A percentile compares a stretch with the other conserved stretches of the same genome.
phyloP scores from a whole-genome alignment of 2,797 vertebrate species.

The Anolis apletophallus region DNA sequence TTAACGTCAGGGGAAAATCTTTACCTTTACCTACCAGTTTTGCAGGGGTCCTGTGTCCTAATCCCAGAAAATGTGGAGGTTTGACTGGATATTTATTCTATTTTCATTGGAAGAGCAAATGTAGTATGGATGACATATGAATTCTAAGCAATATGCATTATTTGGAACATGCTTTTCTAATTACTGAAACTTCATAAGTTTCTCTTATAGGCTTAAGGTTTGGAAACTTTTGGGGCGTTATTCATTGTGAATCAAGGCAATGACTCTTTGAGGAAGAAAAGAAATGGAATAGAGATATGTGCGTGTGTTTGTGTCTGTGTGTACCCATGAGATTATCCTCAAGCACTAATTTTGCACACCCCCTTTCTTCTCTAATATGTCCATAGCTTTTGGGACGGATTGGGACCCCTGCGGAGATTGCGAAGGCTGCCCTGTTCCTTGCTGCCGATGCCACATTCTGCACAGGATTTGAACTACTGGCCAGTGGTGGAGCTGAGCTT shows the following conservation, averaged over 20 bases:
- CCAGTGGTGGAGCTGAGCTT: constrained; percentile 86
- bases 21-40: too few relatives aligned
- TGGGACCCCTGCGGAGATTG: constrained; percentile 83
- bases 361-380: background rate
- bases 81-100: too few relatives aligned
- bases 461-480: constrained; percentile 61
- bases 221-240: too few relatives aligned
- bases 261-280: too few relatives aligned
- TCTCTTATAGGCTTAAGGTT: background rate
- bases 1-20: too few relatives aligned
- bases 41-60: too few relatives aligned
- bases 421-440: constrained; percentile 81
- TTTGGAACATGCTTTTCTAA: background rate
- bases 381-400: constrained; percentile 85
- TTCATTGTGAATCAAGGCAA: too few relatives aligned
- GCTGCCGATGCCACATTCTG: constrained; percentile 83
- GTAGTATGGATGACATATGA: background rate
- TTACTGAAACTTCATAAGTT: background rate
- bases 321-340: background rate
- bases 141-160: background rate
- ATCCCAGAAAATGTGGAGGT: background rate
- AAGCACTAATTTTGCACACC: background rate
- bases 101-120: background rate
- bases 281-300: background rate
- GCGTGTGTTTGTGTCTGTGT: too few relatives aligned